Evolutionary conservation across 2,797 vertebrate genomes (phyloP).

Genomic region (Parambassis ranga): DNA sequence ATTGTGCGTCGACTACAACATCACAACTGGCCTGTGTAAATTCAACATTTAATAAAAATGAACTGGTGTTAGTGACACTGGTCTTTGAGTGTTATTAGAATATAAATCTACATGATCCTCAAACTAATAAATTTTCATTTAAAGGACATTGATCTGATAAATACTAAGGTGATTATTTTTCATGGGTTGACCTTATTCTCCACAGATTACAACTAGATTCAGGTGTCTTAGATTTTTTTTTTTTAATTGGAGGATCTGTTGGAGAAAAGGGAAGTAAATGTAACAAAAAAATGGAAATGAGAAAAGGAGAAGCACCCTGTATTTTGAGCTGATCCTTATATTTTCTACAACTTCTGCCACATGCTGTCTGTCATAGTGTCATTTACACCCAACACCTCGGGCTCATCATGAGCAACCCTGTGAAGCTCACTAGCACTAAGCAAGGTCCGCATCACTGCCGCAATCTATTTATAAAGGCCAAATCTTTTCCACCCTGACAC

Average conservation of each 20-base stretch:
- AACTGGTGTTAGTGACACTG: conserved; percentile 33
- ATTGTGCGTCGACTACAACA: neutral
- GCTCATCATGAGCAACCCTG: no score
- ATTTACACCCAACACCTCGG: neutral
- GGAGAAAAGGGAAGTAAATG: no score
- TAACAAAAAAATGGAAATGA: neutral
- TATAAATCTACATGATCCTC: neutral
- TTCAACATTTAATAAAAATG: neutral
- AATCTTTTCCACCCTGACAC: neutral
- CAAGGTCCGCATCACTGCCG: neutral
- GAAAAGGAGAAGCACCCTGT: neutral
- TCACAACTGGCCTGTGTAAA: conserved; percentile 4
- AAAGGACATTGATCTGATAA: no score
- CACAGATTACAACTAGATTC: neutral
- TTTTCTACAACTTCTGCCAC: neutral
- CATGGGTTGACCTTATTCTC: neutral
- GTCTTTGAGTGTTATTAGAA: neutral
- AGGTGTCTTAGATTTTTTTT: neutral
- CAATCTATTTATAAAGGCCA: neutral
- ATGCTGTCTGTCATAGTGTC: neutral
- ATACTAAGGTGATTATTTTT: neutral
- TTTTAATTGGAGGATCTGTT: no score
- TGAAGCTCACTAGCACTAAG: neutral
- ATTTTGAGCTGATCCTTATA: neutral
- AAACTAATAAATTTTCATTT: no score